These are phyloP conservation scores for Petrosia ficiformis DNA, from an alignment of 37 sponge, comb jelly and placozoan genomes.

Conservation along the genomic window DNA sequence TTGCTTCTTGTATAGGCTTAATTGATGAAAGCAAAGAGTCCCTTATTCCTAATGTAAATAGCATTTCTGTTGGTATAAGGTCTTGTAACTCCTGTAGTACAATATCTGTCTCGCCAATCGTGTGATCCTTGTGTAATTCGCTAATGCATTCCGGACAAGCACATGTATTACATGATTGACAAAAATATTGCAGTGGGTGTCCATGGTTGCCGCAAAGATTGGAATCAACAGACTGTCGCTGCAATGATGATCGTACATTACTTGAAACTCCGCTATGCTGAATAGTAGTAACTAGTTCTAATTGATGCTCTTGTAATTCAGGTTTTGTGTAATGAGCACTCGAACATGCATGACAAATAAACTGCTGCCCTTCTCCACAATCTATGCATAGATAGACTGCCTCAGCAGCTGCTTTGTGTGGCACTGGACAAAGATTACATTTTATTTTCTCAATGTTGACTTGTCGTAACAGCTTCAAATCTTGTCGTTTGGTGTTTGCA, in stretches of 20 bases:
- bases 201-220: neutral
- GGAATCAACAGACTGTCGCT: neutral
- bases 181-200: neutral
- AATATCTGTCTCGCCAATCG: neutral
- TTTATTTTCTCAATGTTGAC: neutral
- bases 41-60: neutral
- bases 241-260: neutral
- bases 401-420: too few species aligned
- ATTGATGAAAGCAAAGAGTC: neutral
- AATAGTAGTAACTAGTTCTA: neutral
- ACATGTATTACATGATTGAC: neutral
- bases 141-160: neutral
- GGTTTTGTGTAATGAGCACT: neutral
- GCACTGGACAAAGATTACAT: neutral
- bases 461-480: neutral
- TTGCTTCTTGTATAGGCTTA: neutral
- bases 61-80: neutral
- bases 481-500: neutral
- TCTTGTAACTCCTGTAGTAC: neutral
- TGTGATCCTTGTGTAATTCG: neutral
- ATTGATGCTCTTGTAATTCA: neutral
- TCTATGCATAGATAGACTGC: neutral
- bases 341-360: neutral
- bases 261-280: neutral
- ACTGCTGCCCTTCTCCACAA: conserved; percentile 4